Evolutionary conservation across 2,797 vertebrate genomes (phyloP).

Genomic region (Coregonus ussuriensis): DNA sequence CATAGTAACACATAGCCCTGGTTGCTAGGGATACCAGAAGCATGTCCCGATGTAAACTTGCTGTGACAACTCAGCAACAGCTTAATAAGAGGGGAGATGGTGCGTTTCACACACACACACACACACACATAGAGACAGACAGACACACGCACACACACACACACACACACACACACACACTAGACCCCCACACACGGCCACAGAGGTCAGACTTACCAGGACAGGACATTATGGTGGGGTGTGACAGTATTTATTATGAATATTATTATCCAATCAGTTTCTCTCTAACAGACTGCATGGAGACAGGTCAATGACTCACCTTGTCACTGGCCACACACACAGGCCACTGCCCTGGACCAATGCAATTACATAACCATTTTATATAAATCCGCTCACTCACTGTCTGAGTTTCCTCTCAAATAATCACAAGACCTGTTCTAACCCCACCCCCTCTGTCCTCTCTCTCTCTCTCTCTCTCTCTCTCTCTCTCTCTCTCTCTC

Average conservation of each 20-base stretch:
- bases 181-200: neutral
- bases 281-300: neutral
- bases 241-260: neutral
- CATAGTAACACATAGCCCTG: neutral
- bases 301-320: neutral
- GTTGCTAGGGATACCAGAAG: conserved; percentile 67
- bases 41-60: neutral
- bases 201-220: neutral
- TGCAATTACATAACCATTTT: too few relatives aligned
- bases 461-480: neutral
- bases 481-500: neutral
- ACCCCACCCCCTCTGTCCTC: too few relatives aligned
- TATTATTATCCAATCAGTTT: neutral
- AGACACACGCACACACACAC: neutral
- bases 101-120: neutral
- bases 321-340: neutral
- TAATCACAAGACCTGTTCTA: too few relatives aligned
- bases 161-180: conserved; percentile 10
- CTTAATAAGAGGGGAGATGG: neutral
- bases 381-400: too few relatives aligned
- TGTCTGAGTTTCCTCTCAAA: too few relatives aligned
- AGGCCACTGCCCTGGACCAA: neutral
- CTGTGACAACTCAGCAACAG: neutral
- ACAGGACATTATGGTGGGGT: neutral
- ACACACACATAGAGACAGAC: neutral